Evolutionary conservation across 2,797 vertebrate species (phyloP), one percentile per base, ranked within the genome.

Genomic region (Odontamblyopus lacepedii): DNA sequence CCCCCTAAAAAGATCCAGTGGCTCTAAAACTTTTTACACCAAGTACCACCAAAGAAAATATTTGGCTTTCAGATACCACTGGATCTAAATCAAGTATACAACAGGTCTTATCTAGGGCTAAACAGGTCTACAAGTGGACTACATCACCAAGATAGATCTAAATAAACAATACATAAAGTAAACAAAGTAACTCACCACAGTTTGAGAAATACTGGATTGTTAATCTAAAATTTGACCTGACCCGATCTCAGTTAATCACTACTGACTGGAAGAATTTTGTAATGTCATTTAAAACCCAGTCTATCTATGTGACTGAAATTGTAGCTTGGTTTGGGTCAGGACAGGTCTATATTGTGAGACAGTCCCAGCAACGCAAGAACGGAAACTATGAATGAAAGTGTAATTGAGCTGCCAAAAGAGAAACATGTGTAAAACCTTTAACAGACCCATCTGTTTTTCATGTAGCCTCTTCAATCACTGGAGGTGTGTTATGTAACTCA

Each of bases 361-460:
- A 35, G 27, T 61, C 30, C 41, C 51, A 73, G 23, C 44, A 29
- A 55, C 29, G 32, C 72, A 67, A 71, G 72, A 78, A 72, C 76
- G 75, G 26, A 79, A 80, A 80, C 66, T 64, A 71, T 72, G 61
- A 81, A 82, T 70, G 78, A 71, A 44, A 44, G 48, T 12, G 44
- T 55, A 72, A 15, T 3, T 26, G 38, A 62, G 41, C 66, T 19
- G 75, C 76, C 67, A 78, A 75, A 74, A 69, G 55, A 70, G 2
- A 66, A 44, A 48, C 66, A 67, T 19, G 70, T 48, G 23, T 57
- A 12, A n/a, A 78, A 64, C 57, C 26, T 73, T 74, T 41, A 70
- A 70, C 69, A 71, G 26, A 74, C 74, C 64, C 83, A 85, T 90
- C 85, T 88, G 88, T 74, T 86, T 80, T 78, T 81, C 55, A 80